phyloP scores from a whole-genome alignment of 2,797 vertebrate genomes.

The Sebastes iracundus region DNA sequence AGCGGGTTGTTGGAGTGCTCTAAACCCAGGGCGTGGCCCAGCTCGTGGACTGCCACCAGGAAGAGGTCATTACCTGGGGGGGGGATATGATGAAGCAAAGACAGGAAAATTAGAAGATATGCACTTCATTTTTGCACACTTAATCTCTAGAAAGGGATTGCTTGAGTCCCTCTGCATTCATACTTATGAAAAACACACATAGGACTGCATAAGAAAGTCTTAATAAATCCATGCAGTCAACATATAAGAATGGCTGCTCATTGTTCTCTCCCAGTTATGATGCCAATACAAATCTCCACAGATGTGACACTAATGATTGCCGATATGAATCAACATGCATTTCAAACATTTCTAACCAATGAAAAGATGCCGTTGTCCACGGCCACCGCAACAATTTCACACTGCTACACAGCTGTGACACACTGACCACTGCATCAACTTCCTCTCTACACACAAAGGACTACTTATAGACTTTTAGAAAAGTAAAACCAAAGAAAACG shows the following conservation, averaged over 20 bases:
- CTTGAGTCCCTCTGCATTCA: not conserved
- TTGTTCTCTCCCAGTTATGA: not conserved
- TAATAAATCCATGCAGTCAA: not conserved
- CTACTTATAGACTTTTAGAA: slow-evolving; percentile 3
- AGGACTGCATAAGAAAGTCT: not conserved
- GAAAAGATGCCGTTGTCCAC: slow-evolving; percentile 47
- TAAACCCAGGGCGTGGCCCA: slow-evolving; percentile 94
- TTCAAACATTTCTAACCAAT: slow-evolving; percentile 29
- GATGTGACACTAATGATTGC: slow-evolving; percentile 30
- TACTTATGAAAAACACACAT: not conserved
- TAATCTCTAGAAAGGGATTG: not conserved
- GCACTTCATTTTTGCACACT: not conserved
- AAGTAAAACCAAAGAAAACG: slow-evolving; percentile 18
- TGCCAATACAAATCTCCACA: not conserved
- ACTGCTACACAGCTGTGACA: slow-evolving; percentile 51
- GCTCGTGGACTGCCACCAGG: slow-evolving; percentile 93
- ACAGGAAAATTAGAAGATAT: not conserved
- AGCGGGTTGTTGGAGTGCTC: slow-evolving; percentile 96
- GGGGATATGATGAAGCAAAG: not conserved
- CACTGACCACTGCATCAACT: slow-evolving; percentile 54
- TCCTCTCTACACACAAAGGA: slow-evolving; percentile 38
- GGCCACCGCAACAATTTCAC: slow-evolving; percentile 9
- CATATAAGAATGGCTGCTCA: not conserved
- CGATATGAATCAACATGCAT: slow-evolving; percentile 53
- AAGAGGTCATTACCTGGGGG: slow-evolving; percentile 94